Base-by-base conservation (phyloP, 2,113 vertebrate species). In the Perca fluviatilis region DNA sequence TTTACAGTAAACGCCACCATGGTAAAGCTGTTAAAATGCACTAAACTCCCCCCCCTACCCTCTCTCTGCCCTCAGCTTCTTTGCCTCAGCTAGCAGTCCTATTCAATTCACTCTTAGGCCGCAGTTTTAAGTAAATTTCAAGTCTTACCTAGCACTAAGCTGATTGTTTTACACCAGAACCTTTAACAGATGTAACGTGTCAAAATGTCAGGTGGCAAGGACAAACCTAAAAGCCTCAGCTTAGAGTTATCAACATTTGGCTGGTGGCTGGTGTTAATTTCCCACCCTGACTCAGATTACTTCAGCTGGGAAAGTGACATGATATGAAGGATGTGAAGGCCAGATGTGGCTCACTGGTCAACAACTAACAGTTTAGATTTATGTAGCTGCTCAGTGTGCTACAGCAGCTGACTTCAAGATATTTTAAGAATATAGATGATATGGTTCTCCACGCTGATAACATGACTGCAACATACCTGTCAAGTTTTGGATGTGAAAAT, bases 1-100 rank as follows among this genome's bases (percentile, higher is more conserved):
- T 93, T 94, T 93, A 91, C 85, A 90, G 86, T 89, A 89, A 93
- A 92, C 54, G 83, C 53, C 58, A 23, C 84, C 73, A 77, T 83
- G 67, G 80, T 88, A 77, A 90, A 91, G 88, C 80, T 85, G 85
- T 88, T 91, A 82, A 85, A 87, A 79, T 54, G 71, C 43, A 69
- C 40, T 43, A 43, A 11, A 43, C n/a, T 73, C 65, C 23, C 43
- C 27, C 27, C 61, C 49, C 21, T 23, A 23, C 47, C 56, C 79
- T 64, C 33, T 19, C 19, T 1, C 70, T 70, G 19, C 19, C 23
- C 65, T 40, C 6, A 46, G 56, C 25, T 54, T 69, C 30, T 64
- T 74, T 50, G 50, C 76, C 77, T 81, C 16, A 51, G 30, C 78
- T 56, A 23, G 4, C 57, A 69, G 46, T 58, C 46, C 56, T 40